A percentile compares a stretch with the other conserved stretches of the same genome.
phyloP scores from a whole-genome alignment of 2,797 vertebrate species.

The Zonotrichia albicollis region DNA sequence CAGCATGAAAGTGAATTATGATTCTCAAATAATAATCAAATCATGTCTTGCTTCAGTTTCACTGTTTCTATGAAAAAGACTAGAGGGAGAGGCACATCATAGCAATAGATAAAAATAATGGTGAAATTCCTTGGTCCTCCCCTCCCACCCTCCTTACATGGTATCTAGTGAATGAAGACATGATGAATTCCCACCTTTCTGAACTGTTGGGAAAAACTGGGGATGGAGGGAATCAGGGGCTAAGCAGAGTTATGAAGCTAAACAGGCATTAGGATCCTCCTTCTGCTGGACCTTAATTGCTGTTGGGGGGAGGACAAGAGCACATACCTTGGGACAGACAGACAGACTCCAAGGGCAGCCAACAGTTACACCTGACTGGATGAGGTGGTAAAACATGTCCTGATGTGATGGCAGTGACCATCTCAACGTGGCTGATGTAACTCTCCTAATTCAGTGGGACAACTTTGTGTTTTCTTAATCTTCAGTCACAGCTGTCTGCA shows the following conservation, averaged over 20 bases:
- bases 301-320: not conserved
- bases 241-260: not conserved
- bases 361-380: not conserved
- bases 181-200: not conserved
- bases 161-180: not conserved
- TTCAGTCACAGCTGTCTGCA: not conserved
- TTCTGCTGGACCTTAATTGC: not conserved
- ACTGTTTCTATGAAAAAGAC: not conserved
- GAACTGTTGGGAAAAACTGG: not conserved
- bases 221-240: not conserved
- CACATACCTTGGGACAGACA: not conserved
- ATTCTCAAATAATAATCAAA: not conserved
- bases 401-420: not conserved
- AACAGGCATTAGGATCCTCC: not conserved
- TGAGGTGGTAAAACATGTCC: not conserved
- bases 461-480: not conserved
- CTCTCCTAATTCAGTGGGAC: not conserved
- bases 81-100: rapidly evolving
- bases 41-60: not conserved
- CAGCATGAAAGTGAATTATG: not conserved
- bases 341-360: not conserved
- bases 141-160: not conserved
- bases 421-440: not conserved
- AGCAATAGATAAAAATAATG: not conserved
- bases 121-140: not conserved